Evolutionary conservation across 2,888 invertebrate genomes (phyloP).

Genomic region (Julus scandinavius): DNA sequence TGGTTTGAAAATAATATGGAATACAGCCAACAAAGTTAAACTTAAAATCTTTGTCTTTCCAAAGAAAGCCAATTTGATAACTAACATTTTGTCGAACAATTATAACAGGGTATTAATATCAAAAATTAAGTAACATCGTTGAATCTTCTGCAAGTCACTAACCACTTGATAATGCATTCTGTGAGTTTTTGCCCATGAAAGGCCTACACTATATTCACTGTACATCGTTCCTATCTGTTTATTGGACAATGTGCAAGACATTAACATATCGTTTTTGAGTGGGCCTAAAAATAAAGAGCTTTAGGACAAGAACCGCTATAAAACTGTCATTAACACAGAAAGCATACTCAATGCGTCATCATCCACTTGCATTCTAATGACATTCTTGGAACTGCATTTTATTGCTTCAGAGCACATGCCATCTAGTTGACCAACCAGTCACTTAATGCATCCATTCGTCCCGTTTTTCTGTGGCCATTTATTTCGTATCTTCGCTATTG

Average conservation of each 20-base stretch:
- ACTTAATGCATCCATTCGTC: background rate
- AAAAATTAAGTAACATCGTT: no score
- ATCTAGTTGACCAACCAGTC: background rate
- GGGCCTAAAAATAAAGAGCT: background rate
- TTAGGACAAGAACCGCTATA: background rate
- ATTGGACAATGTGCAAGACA: background rate
- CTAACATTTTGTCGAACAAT: no score
- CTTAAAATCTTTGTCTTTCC: no score
- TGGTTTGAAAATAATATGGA: background rate
- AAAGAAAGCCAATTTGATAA: no score
- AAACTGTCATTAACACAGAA: slow-evolving; percentile 35
- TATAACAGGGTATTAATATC: no score
- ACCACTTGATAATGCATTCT: no score
- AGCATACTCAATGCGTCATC: background rate
- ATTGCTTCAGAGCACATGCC: background rate
- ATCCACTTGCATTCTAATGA: background rate
- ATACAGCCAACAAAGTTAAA: no score
- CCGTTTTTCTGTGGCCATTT: background rate
- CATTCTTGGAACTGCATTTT: slow-evolving; percentile 31
- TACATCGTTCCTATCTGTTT: background rate
- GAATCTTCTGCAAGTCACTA: no score
- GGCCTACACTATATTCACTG: no score
- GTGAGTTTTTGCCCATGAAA: background rate
- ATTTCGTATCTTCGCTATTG: background rate
- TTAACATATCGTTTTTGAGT: background rate